Evolutionary conservation across 2,888 invertebrate species (phyloP), one percentile per base, ranked within the genome.

Genomic region (Melanchra persicariae): DNA sequence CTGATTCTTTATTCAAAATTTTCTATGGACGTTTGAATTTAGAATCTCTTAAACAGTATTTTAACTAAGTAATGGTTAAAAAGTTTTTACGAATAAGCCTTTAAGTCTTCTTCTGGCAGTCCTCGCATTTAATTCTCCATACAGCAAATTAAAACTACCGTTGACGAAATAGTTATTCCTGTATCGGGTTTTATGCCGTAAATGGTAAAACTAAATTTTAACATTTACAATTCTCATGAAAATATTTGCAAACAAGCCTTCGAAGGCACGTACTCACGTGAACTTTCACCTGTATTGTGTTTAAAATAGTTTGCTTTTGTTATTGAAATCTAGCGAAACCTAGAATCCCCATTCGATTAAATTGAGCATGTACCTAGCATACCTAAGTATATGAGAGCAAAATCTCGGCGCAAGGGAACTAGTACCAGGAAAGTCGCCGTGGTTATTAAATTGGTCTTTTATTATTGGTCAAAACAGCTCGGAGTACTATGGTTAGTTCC

Each of bases 261-360:
- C 54, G n/a, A 47, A 59, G 51, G 59, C 77, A 77, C 66, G 66
- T 63, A 51, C 22, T 37, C 51, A 37, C 8, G 1, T 30, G 64
- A 68, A 68, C 80, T 69, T 43, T 61, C 60, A 77, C 68, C 73
- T 55, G 49, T 8, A 64, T 69, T 64, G 51, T 69, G 52, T 58
- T 68, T 37, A 55, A 54, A 79, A 70, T 71, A 74, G 49, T 55
- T 63, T n/a, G 10, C 22, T 22, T 52, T 57, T 63, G 34, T 49
- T 26, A 73, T 65, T 54, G 26, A 37, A 57, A 77, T 54, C 1
- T 17, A 37, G 34, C n/a, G 15, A 60, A 59, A 34, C 34, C 6
- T 34, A 43, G 26, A 34, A 34, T 40, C 1, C 9, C 24, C 24
- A 51, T 62, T 62, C 24, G 9, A 62, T 62, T 52, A 1, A 52